These are phyloP conservation scores for Monochamus alternatus DNA, from an alignment of 2,888 invertebrate species.

Conservation along the genomic window DNA sequence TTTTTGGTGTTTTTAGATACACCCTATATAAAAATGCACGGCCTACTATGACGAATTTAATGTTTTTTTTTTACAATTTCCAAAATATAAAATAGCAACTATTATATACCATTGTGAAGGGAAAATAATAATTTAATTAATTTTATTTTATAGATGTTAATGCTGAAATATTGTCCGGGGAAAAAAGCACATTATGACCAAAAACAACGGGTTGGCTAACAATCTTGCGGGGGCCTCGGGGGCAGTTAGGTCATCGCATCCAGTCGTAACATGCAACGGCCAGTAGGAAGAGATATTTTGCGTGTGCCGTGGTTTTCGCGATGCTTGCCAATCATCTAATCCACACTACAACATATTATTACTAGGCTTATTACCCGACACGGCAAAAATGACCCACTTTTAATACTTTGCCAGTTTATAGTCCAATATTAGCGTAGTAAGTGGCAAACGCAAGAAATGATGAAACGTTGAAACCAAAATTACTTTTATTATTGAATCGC, in stretches of 20 bases:
- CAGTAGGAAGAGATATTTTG: constrained; percentile 39
- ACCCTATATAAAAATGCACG: too few species aligned
- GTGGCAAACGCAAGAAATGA: not conserved
- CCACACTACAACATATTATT: constrained; percentile 38
- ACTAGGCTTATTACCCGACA: constrained; percentile 24
- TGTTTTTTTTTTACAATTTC: too few species aligned
- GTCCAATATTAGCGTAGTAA: not conserved
- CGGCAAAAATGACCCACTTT: constrained; percentile 11
- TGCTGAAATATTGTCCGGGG: constrained; percentile 23
- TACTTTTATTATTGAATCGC: not conserved
- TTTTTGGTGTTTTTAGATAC: too few species aligned
- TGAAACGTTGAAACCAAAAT: not conserved
- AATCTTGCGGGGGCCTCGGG: constrained; percentile 47
- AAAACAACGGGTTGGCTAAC: constrained; percentile 54
- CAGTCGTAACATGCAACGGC: constrained; percentile 47
- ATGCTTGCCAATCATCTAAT: constrained; percentile 39
- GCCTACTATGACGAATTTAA: too few species aligned
- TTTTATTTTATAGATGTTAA: constrained; percentile 26
- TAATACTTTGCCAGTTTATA: not conserved
- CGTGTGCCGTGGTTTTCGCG: constrained; percentile 38
- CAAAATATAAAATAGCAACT: too few species aligned
- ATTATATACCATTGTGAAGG: too few species aligned
- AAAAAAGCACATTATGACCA: constrained; percentile 52
- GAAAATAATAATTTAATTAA: too few species aligned
- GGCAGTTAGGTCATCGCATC: constrained; percentile 52